Conservation (phyloP, 1,140 invertebrate species). For the Heliconius hewitsoni region DNA sequence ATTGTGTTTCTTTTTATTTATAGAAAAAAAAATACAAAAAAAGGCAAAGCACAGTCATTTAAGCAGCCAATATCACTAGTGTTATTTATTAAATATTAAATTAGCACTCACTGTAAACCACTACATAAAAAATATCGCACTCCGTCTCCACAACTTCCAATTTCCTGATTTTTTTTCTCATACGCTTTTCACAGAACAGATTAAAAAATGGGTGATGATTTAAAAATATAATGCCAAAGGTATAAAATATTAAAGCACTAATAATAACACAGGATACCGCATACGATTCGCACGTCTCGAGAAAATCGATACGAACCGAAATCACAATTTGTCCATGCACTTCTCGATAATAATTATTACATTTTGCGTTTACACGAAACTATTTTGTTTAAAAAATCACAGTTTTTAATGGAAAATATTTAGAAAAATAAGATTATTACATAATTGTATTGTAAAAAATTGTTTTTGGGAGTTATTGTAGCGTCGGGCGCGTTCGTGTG, state of each 20-base stretch:
- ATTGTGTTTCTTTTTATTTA: not conserved
- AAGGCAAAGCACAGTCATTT: not conserved
- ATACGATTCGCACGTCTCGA: constrained; percentile 61
- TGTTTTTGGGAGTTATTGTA: constrained; percentile 58
- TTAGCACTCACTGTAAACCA: constrained; percentile 47
- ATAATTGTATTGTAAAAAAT: constrained; percentile 63
- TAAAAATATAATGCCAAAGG: not conserved
- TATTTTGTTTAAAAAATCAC: constrained; percentile 35
- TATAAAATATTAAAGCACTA: constrained; percentile 59
- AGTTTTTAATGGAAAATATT: not conserved
- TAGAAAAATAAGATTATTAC: constrained; percentile 49
- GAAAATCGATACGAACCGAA: constrained; percentile 73
- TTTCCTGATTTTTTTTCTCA: not conserved
- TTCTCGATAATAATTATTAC: constrained; percentile 30
- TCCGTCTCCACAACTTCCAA: not conserved
- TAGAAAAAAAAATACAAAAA: not conserved
- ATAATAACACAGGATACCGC: constrained; percentile 69
- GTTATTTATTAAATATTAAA: constrained; percentile 20
- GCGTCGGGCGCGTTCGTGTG: constrained; percentile 53
- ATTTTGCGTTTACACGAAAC: constrained; percentile 1
- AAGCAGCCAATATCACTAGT: not conserved
- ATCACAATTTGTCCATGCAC: constrained; percentile 47
- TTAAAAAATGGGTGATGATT: not conserved
- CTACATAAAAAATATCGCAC: constrained; percentile 13
- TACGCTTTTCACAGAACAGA: not conserved